Conservation (phyloP, 2,113 vertebrate genomes). For the Apodemus speciosus region DNA sequence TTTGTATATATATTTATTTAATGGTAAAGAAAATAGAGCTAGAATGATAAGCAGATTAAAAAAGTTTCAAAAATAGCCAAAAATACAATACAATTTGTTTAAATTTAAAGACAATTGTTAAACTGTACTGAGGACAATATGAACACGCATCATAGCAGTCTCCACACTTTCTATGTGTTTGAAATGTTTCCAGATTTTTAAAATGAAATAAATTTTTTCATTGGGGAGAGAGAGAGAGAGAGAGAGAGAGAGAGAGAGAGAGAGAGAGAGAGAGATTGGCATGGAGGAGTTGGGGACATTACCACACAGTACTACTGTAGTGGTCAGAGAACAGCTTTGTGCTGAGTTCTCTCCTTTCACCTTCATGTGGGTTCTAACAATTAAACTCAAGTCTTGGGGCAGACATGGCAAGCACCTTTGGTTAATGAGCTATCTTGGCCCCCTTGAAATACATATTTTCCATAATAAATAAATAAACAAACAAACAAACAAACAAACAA, state of each 20-base stretch:
- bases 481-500: not conserved
- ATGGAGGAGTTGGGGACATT: not conserved
- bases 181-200: conserved; percentile 11
- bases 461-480: not conserved
- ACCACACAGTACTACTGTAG: not conserved
- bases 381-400: not conserved
- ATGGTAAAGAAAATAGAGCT: not conserved
- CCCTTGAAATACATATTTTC: not conserved
- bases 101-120: not conserved
- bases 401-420: not conserved
- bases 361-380: not conserved
- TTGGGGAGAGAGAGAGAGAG: no score
- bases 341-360: no score
- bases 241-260: no score
- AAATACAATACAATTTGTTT: not conserved
- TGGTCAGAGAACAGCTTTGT: not conserved
- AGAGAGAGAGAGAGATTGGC: no score
- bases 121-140: not conserved
- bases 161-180: not conserved
- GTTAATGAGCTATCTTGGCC: not conserved
- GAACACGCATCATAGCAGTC: not conserved
- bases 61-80: not conserved
- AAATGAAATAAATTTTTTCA: not conserved
- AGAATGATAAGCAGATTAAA: conserved; percentile 8
- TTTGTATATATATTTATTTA: not conserved